Evolutionary conservation across 2,797 vertebrate species (phyloP), one percentile per base, ranked within the genome.

Genomic region (Coluber constrictor): DNA sequence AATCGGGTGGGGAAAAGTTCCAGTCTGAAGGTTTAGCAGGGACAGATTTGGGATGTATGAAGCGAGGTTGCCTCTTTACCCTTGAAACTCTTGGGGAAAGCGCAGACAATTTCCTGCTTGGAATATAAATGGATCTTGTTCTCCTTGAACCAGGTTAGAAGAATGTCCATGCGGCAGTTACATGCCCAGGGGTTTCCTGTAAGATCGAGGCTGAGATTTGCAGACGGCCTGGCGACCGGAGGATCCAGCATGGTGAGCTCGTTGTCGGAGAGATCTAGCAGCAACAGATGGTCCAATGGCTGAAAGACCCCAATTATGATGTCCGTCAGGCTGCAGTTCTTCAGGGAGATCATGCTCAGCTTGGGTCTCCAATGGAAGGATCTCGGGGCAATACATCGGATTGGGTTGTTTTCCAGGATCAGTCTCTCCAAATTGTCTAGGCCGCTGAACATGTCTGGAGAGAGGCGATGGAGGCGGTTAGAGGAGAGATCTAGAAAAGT

Each of bases 121-220:
- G 86, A 93, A 1, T 88, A 56, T 55, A 98, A 94, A 10, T 0
- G 87, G 0, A 94, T 59, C 23, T 87, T 32, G 0, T 83, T 89
- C 2, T 1, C 15, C 43, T 10, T 5, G 6, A 97, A 93, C 97
- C 96, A 96, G 15, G 0, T 7, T 5, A 87, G 92, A 83, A 97
- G 95, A 55, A 70, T 5, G 0, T 1, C 9, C 61, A 97, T 91
- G 3, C 55, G n/a, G 43, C 61, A 79, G 54, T 96, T 92, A 0
- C 97, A 97, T 23, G 4, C 1, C 97, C 97, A 98, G 4, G 97
- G 97, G 87, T 97, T 98, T 0, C 61, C 10, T 0, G 97, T 96
- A 16, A 98, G 55, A 29, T 97, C 97, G 0, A 98, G 95, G 16
- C 95, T 96, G 0, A 96, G 43, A 0, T 3, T 1, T 43, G 94